phyloP scores from a whole-genome alignment of 2,797 vertebrate species.

The Schizopygopsis pylzovi region DNA sequence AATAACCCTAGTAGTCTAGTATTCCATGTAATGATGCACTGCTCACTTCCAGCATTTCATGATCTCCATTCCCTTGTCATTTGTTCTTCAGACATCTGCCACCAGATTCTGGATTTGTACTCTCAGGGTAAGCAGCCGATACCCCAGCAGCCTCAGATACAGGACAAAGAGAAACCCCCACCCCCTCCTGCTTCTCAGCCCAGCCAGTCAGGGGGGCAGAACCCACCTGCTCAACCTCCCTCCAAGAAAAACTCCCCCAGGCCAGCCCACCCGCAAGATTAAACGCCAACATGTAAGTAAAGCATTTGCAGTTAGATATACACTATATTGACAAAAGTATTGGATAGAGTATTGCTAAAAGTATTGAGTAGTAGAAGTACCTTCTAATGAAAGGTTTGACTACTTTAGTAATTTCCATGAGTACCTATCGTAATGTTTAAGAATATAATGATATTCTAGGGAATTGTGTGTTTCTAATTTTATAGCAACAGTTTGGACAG shows the following conservation, averaged over 20 bases:
- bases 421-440: too few species aligned
- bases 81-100: constrained; percentile 88
- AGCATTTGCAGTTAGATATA: background rate
- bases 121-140: constrained; percentile 98
- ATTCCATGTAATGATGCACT: background rate
- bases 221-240: constrained; percentile 75
- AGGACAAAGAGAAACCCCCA: constrained; percentile 78
- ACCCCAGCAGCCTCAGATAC: constrained; percentile 87
- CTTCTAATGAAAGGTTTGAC: too few species aligned
- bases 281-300: constrained; percentile 90
- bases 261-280: constrained; percentile 89
- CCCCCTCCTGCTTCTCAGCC: constrained; percentile 69
- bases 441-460: too few species aligned
- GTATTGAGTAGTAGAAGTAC: too few species aligned
- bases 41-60: background rate
- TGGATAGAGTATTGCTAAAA: too few species aligned
- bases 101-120: constrained; percentile 97
- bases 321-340: too few species aligned
- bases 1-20: background rate
- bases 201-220: constrained; percentile 63
- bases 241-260: constrained; percentile 91
- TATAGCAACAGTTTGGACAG: too few species aligned
- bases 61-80: background rate
- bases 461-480: too few species aligned
- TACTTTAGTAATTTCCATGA: too few species aligned